phyloP scores from a whole-genome alignment of 2,888 invertebrate genomes.

The Scotopteryx bipunctaria region DNA sequence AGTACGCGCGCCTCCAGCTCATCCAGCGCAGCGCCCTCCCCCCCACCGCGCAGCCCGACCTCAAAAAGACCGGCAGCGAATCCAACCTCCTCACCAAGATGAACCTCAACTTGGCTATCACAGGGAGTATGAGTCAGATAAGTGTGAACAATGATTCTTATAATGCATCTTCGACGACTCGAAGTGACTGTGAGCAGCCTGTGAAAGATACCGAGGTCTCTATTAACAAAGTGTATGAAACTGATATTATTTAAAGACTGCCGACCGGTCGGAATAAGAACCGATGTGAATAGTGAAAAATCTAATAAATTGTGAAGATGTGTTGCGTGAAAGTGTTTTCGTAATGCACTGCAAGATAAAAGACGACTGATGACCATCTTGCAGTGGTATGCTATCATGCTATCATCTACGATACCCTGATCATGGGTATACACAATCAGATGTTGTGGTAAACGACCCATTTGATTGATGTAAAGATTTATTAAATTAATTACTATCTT shows the following conservation, averaged over 20 bases:
- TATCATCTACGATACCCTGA: too few relatives aligned
- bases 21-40: slow-evolving; percentile 89
- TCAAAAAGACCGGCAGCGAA: slow-evolving; percentile 95
- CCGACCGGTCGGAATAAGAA: too few relatives aligned
- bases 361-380: too few relatives aligned
- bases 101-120: slow-evolving; percentile 86
- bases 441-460: too few relatives aligned
- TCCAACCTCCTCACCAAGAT: slow-evolving; percentile 93
- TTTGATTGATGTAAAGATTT: too few relatives aligned
- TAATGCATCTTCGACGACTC: background rate
- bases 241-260: slow-evolving; percentile 94
- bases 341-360: too few relatives aligned
- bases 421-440: too few relatives aligned
- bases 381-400: too few relatives aligned
- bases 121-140: slow-evolving; percentile 70
- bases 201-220: slow-evolving; percentile 60
- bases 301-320: too few relatives aligned
- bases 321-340: too few relatives aligned
- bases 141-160: slow-evolving; percentile 33
- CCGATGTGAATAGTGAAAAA: too few relatives aligned
- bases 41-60: slow-evolving; percentile 84
- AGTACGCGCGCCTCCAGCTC: slow-evolving; percentile 94
- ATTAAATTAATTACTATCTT: too few relatives aligned
- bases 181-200: slow-evolving; percentile 17
- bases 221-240: slow-evolving; percentile 94